Evolutionary conservation across 2,113 vertebrate species (phyloP).

Genomic region (Archilochus colubris): DNA sequence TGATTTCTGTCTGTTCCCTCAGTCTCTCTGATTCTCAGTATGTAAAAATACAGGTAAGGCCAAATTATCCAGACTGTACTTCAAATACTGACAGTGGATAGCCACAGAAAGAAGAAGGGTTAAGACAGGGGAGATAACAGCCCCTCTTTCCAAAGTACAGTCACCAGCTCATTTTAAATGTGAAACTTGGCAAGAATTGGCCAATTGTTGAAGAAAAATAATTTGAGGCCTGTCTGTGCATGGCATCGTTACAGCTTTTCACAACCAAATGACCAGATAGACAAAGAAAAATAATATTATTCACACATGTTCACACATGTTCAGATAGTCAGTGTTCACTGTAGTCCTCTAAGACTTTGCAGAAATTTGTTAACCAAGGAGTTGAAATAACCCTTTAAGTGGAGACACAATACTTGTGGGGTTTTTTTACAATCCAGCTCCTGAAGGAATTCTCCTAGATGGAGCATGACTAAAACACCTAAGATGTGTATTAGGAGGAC

Average conservation of each 20-base stretch:
- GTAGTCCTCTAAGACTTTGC: neutral
- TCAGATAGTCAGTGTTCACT: neutral
- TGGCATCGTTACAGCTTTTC: neutral
- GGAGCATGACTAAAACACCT: neutral
- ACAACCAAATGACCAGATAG: neutral
- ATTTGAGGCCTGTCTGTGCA: neutral
- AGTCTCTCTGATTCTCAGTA: neutral
- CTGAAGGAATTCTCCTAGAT: neutral
- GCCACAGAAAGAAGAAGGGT: neutral
- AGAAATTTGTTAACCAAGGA: neutral
- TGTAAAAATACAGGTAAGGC: neutral
- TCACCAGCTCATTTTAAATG: neutral
- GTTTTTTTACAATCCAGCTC: neutral
- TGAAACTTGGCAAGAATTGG: neutral
- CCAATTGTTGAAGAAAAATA: neutral
- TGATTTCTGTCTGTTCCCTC: neutral
- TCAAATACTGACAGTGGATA: neutral
- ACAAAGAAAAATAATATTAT: neutral
- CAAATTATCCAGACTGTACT: neutral
- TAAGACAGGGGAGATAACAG: neutral
- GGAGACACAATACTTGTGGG: neutral
- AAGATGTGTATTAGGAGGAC: neutral
- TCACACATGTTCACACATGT: neutral
- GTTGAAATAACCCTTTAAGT: neutral
- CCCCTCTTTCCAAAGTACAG: neutral